Evolutionary conservation across 1,140 invertebrate species (phyloP), one percentile per base, ranked within the genome.

Genomic region (Pseudomyrmex concolor): DNA sequence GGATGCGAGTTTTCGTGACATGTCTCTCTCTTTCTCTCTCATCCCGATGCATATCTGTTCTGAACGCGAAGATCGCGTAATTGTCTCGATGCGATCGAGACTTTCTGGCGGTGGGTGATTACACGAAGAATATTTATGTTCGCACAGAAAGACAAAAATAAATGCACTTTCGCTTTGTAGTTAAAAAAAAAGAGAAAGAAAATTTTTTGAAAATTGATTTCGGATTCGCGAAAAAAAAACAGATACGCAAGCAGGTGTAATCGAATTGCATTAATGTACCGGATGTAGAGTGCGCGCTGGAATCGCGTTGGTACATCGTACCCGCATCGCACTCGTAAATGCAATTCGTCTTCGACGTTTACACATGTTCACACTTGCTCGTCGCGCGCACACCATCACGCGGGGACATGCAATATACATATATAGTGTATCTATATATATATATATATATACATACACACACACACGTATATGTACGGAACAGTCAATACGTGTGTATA

Each of bases 261-360:
- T 74, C 62, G 83, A 85, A 83, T 45, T 67, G 70, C 60, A 71
- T 54, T 43, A 15, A 19, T 72, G 76, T 72, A 84, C 82, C 84
- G 84, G 63, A 84, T 83, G 54, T 76, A 74, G 60, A 85, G 71
- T 68, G 48, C 25, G 51, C 50, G 83, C 51, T 45, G 48, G 48
- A 60, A 78, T 66, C 63, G 66, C 83, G 63, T 77, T 54, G 72
- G 70, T 54, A 68, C 63, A 78, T 72, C 43, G 67, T 80, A 22
- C 64, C 74, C 72, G 81, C 63, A 84, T 66, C 54, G 59, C 25
- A 25, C 59, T 71, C 67, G 55, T 45, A 55, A 71, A 73, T 60
- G 63, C 70, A 43, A 51, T 43, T n/a, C 19, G 68, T 76, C 84
- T 73, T 59, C 55, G 66, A 72, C 77, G 67, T 66, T 67, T 60